Base-by-base conservation (phyloP, 1,140 invertebrate genomes). In the Temnothorax longispinosus region DNA sequence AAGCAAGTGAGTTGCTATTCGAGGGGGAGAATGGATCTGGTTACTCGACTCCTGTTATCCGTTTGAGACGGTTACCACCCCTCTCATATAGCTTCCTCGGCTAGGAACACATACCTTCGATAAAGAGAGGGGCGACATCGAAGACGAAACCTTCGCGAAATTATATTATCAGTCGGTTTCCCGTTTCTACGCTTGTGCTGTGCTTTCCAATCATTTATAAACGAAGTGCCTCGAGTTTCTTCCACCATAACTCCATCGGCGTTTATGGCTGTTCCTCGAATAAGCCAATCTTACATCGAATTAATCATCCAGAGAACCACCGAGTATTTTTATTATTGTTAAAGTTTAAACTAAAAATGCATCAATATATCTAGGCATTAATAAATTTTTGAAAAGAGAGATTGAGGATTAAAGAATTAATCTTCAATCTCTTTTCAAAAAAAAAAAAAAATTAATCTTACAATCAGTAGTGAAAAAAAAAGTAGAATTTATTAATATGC, bases 1-100 rank as follows among this genome's bases (percentile, higher is more conserved):
- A 84, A 87, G 90, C 80, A 80, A 89, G 80, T 89, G 88, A 89
- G 75, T 86, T 88, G 89, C 80, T 67, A 74, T 78, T 86, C 65
- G 76, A 58, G 77, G 44, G 74, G 72, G 88, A 84, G 85, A 87
- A 62, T 89, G 72, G 88, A 91, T 91, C 88, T 91, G 87, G 88
- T 88, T 91, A 87, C 88, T 87, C 81, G 84, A 82, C 85, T 89
- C 84, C 86, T 81, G 85, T 92, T 92, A 92, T 90, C 86, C 92
- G 88, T 92, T 92, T 92, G 88, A 90, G 65, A 87, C 87, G 88
- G 91, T 92, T 92, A 90, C 85, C 77, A 81, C 76, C 67, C 64
- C 78, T 82, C 62, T 50, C 62, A 58, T 58, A 58, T 69, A 69
- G 75, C 85, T 87, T 89, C 50, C 65, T 82, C 74, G 65, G 87